Evolutionary conservation across 2,113 vertebrate genomes (phyloP), one percentile per base, ranked within the genome.

Genomic region (Tyrannus savana): DNA sequence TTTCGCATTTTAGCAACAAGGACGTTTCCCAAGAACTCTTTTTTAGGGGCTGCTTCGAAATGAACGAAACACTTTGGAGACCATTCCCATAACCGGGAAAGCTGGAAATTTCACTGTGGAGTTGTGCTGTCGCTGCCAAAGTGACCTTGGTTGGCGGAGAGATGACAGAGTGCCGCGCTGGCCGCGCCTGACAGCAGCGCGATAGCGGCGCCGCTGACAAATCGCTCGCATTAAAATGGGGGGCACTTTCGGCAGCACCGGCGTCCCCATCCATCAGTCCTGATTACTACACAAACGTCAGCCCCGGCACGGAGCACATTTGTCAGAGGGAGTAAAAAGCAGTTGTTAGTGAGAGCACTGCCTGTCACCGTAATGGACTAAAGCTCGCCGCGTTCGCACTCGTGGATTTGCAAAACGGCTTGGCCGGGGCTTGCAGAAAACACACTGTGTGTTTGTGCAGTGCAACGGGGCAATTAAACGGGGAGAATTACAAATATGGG

Each of bases 211-310:
- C 98, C 67, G 96, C 95, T 98, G 98, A 98, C 98, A 98, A 98
- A 98, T 98, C 64, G 93, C 97, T 97, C 97, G 39, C 98, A 98
- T 98, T 98, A 98, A 98, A 98, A 97, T 44, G 97, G 98, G 98
- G 98, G 98, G 97, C 98, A 98, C 97, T 98, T 98, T 98, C 96
- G 97, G 97, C 98, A 97, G 98, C 96, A 21, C 93, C 93, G 90
- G 96, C 97, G 94, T 98, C 98, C 98, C 98, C 97, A 98, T 99
- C 98, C 98, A 98, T 99, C 98, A 99, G 98, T 98, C 98, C 98
- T 98, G 98, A 99, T 99, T 98, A 98, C 98, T 96, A 98, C 98
- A 97, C 98, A 97, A 98, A 98, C 97, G 98, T 98, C 98, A 98
- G 87, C 97, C 88, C 2, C 97, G 98, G 98, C 98, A 98, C 97